Base-by-base conservation (phyloP, 2,113 vertebrate species). In the Rana temporaria region DNA sequence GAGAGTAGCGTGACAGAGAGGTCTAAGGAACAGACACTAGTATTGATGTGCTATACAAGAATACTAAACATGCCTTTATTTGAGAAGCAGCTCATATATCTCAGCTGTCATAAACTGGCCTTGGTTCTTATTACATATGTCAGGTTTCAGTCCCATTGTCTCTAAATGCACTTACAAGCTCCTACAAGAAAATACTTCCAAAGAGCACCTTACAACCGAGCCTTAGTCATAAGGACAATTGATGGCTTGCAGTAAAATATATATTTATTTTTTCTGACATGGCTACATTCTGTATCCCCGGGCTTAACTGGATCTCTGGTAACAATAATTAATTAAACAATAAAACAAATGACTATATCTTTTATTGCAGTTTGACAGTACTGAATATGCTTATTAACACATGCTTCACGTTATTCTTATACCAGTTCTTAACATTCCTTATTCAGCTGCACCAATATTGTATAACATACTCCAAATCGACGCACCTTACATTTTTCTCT, bases 111-210 rank as follows among this genome's bases (percentile, higher is more conserved):
- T 67, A 64, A 65, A 56, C 42, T 67, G 24, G 6, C 19, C 52
- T 78, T 34, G 34, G 26, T 34, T 22, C 57, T 42, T 65, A 52
- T 65, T 65, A 53, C 16, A n/a, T 19, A 34, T 67, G 34, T 65
- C 57, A 76, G 73, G 19, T 62, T 17, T 62, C 34, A 53, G 16
- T 11, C 20, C 74, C 22, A 52, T 65, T 65, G 75, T 78, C 24
- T 67, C 42, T 52, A 64, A 64, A 78, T 30, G 7, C 11, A 17
- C 14, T 65, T 65, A 65, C 75, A 65, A 55, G 60, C 22, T 30
- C n/a, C 52, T 65, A 66, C 60, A 78, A 32, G 42, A 53, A 66
- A 55, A 9, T 55, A 17, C 30, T 48, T 22, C 42, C 16, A 26
- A 14, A 55, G 22, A 55, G 48, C 26, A 55, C 24, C 16, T n/a